phyloP scores from a whole-genome alignment of 64 coral and sea anemone species.

The Actinia tenebrosa region DNA sequence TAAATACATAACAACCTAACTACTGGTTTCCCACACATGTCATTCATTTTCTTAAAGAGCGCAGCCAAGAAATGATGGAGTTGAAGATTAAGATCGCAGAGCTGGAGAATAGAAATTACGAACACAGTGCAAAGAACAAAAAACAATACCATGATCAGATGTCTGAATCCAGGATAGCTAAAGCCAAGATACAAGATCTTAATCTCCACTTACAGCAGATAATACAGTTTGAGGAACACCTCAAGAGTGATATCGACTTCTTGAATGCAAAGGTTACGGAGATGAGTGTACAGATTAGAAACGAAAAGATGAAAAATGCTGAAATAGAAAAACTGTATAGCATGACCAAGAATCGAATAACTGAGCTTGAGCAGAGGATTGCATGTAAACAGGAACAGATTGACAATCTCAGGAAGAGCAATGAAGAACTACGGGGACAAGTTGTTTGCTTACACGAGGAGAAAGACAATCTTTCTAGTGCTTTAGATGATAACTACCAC shows the following conservation, averaged over 20 bases:
- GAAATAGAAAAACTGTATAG: not conserved
- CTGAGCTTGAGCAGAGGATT: not conserved
- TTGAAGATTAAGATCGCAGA: not conserved
- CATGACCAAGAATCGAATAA: not conserved
- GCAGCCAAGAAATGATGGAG: not conserved
- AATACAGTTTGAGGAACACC: not conserved
- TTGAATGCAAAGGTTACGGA: not conserved
- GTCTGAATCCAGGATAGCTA: not conserved
- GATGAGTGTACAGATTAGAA: not conserved
- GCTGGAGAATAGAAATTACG: not conserved
- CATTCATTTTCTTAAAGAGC: not conserved
- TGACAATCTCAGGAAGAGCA: not conserved
- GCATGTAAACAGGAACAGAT: not conserved
- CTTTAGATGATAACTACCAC: not conserved
- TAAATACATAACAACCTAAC: too few species aligned
- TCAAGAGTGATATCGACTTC: not conserved
- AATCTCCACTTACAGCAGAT: not conserved
- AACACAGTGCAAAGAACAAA: not conserved
- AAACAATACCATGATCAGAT: not conserved
- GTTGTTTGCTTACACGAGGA: not conserved
- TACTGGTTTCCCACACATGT: not conserved
- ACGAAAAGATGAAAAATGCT: not conserved
- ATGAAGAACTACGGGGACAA: conserved; percentile 4
- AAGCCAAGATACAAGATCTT: not conserved
- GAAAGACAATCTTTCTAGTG: not conserved